Evolutionary conservation across 2,113 vertebrate genomes (phyloP).

Genomic region (Bos indicus): DNA sequence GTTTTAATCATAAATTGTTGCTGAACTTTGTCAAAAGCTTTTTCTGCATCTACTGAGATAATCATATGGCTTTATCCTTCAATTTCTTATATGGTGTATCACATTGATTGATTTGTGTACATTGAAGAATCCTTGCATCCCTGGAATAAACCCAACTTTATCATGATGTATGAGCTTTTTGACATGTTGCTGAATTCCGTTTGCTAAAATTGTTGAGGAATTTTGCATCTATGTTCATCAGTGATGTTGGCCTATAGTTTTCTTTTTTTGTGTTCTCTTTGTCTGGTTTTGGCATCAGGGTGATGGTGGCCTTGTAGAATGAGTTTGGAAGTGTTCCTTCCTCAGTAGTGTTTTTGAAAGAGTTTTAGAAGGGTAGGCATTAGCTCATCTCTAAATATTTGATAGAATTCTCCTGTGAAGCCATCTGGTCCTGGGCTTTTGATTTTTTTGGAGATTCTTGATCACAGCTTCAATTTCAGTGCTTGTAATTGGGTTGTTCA

Average conservation of each 20-base stretch:
- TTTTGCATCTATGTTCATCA: background rate
- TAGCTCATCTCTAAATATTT: background rate
- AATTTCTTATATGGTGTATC: background rate
- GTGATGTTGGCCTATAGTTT: background rate
- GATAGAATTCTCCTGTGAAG: background rate
- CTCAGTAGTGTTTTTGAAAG: background rate
- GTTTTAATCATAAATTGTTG: background rate
- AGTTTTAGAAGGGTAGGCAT: background rate
- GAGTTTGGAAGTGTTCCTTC: background rate
- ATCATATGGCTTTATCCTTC: background rate
- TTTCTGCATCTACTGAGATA: background rate
- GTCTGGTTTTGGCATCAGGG: background rate
- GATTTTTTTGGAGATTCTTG: background rate
- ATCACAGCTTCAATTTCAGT: background rate
- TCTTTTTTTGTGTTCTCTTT: background rate
- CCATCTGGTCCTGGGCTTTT: background rate
- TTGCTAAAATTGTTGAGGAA: background rate
- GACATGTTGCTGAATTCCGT: background rate
- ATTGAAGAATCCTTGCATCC: background rate
- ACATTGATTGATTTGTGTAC: background rate
- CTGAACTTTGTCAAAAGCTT: background rate
- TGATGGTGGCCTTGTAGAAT: background rate
- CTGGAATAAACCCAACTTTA: background rate
- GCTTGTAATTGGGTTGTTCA: background rate
- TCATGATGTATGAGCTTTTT: background rate